Evolutionary conservation across 1,140 invertebrate species (phyloP).

Genomic region (Drosophila gunungcola): DNA sequence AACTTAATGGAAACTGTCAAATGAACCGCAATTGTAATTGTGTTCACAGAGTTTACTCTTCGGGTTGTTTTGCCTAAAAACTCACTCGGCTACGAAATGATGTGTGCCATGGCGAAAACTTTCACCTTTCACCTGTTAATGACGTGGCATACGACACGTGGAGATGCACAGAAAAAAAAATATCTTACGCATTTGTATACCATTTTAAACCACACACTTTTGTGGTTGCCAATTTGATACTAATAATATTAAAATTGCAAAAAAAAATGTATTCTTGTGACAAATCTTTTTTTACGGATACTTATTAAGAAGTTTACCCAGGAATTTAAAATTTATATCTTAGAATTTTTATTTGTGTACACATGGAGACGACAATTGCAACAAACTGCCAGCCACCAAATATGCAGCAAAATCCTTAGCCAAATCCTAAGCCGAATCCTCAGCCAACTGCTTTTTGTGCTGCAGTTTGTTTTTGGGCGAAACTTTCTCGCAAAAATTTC

Average conservation of each 20-base stretch:
- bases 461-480: slow-evolving; percentile 37
- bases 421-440: slow-evolving; percentile 40
- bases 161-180: neutral
- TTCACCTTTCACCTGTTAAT: slow-evolving; percentile 79
- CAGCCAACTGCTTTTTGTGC: slow-evolving; percentile 33
- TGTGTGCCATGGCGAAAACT: slow-evolving; percentile 68
- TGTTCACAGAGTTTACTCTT: slow-evolving; percentile 51
- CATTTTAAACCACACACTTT: too few relatives aligned
- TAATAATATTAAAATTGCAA: too few relatives aligned
- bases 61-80: slow-evolving; percentile 47
- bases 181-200: neutral
- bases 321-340: too few relatives aligned
- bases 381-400: slow-evolving; percentile 32
- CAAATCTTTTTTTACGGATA: too few relatives aligned
- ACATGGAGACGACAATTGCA: slow-evolving; percentile 22
- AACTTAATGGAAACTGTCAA: slow-evolving; percentile 81
- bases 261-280: too few relatives aligned
- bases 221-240: too few relatives aligned
- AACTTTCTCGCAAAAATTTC: slow-evolving; percentile 63
- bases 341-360: neutral
- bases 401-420: slow-evolving; percentile 13
- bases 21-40: slow-evolving; percentile 80
- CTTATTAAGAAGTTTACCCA: too few relatives aligned
- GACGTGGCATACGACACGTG: slow-evolving; percentile 52
- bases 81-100: slow-evolving; percentile 47